Evolutionary conservation across 2,888 invertebrate genomes (phyloP), one percentile per base, ranked within the genome.

Genomic region (Chrysopilus asiliformis): DNA sequence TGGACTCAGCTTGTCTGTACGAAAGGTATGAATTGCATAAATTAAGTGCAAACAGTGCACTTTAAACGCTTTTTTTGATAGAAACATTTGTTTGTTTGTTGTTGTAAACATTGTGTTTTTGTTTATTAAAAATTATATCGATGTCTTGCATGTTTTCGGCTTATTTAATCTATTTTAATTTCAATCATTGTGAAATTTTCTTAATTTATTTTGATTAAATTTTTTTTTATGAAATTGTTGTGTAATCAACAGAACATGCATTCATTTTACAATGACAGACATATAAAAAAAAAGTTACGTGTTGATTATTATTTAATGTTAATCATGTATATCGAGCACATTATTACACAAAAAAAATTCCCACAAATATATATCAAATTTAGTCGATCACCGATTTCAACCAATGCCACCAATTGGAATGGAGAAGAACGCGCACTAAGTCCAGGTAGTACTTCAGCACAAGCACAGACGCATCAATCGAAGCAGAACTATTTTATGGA

Each of bases 11-110:
- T 42, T 82, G 81, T 51, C 72, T 80, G 44, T 85, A 85, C 59
- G 85, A 86, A 66, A 81, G 85, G 85, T 85, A 38, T n/a, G n/a
- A n/a, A n/a, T n/a, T n/a, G n/a, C n/a, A n/a, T 8, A 17, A 24
- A n/a, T n/a, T n/a, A n/a, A n/a, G n/a, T 9, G 12, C 8, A 18
- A 27, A 12, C 9, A 27, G 12, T 27, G 12, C 9, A 9, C n/a
- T 24, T 24, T n/a, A 24, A 24, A n/a, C n/a, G n/a, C 24, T 24
- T 24, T 10, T 10, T 24, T 24, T 24, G 9, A 10, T 24, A 24
- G 24, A 24, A 24, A 24, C 24, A 24, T 24, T 24, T 9, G n/a
- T 24, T 24, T 24, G 9, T 24, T 24, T n/a, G 24, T 9, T 9
- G 17, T 8, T 13, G 10, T 4, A 27, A n/a, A 27, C n/a, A n/a